Evolutionary conservation across 2,113 vertebrate genomes (phyloP).

Genomic region (Caranx ignobilis): DNA sequence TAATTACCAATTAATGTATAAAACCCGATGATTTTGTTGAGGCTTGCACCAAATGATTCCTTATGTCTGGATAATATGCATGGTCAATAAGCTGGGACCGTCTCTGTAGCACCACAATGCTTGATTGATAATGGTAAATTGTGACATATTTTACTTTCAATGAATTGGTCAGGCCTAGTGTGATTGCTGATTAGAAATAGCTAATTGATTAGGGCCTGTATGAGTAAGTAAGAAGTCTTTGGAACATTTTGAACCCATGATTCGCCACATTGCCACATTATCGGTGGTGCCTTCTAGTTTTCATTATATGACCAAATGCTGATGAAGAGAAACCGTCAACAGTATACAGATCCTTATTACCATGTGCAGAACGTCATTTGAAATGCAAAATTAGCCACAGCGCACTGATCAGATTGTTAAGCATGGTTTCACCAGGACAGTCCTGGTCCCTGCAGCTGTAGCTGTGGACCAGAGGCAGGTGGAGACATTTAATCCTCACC

Average conservation of each 20-base stretch:
- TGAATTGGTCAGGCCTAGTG: no score
- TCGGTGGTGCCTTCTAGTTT: neutral
- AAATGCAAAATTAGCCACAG: neutral
- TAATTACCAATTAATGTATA: no score
- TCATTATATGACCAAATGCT: neutral
- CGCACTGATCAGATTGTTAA: neutral
- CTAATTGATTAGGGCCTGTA: no score
- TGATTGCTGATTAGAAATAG: neutral
- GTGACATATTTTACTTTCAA: no score
- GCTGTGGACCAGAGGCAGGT: neutral
- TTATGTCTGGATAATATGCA: no score
- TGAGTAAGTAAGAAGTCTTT: no score
- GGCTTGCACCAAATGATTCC: no score
- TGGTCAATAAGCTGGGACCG: no score
- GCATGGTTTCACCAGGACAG: neutral
- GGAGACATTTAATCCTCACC: neutral
- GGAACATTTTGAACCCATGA: neutral
- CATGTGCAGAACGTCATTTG: neutral
- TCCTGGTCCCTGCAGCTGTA: neutral
- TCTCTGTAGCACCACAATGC: no score
- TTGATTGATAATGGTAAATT: no score
- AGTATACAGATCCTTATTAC: neutral
- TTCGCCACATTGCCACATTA: neutral
- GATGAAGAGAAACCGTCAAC: neutral
- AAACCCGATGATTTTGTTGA: no score